Conservation (phyloP, 2,113 vertebrate species). For the Agelaius tricolor region DNA sequence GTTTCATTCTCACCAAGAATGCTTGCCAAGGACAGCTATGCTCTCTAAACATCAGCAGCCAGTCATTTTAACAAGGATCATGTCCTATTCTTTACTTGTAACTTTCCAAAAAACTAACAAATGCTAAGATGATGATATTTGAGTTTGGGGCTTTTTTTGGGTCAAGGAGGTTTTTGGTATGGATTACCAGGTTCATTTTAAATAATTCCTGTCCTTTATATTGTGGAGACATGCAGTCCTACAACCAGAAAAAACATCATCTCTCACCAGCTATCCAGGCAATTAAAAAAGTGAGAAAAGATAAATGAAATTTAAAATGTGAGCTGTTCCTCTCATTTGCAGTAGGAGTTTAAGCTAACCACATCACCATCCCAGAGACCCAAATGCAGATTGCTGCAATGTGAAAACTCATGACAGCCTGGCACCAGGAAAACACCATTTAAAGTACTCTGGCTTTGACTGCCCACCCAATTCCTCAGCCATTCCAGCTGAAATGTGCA, state of each 20-base stretch:
- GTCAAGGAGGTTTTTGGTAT: neutral
- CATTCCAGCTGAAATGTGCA: neutral
- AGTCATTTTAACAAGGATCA: neutral
- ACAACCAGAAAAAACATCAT: neutral
- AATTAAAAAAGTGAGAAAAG: neutral
- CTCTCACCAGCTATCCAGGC: neutral
- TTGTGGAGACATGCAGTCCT: neutral
- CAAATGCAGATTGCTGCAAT: neutral
- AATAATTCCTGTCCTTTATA: neutral
- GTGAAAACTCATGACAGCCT: neutral
- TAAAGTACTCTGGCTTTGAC: neutral
- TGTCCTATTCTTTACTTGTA: neutral
- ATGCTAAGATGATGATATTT: neutral
- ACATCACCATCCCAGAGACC: neutral
- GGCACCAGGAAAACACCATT: neutral
- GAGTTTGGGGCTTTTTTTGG: fast-evolving
- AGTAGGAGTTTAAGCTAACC: neutral
- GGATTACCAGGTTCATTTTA: neutral
- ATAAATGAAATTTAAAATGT: neutral
- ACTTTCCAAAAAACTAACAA: neutral
- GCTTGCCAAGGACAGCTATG: neutral
- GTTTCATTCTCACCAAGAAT: neutral
- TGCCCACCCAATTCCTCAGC: neutral
- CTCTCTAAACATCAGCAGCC: neutral
- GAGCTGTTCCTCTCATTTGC: neutral